Percentiles rank a stretch among this genome's conserved stretches.
Conservation (phyloP, 1,140 invertebrate genomes). For the Drosophila repletoides region DNA sequence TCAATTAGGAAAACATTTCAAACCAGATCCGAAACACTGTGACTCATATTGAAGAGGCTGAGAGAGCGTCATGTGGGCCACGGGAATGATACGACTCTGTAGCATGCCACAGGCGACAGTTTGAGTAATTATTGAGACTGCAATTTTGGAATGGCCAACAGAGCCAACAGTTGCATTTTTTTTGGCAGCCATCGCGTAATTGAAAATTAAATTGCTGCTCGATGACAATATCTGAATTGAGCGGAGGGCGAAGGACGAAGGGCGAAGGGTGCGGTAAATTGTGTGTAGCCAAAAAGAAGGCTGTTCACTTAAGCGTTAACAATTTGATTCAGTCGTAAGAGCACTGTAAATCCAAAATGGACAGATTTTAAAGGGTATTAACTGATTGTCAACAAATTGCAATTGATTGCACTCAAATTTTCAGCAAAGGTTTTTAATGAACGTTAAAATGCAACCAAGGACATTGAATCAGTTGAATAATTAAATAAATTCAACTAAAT, state of each 20-base stretch:
- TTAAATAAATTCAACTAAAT: too few relatives aligned
- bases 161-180: constrained; percentile 36
- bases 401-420: constrained; percentile 4
- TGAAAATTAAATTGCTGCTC: constrained; percentile 73
- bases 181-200: constrained; percentile 71
- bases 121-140: constrained; percentile 78
- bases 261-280: constrained; percentile 12
- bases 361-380: background rate
- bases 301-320: constrained; percentile 57
- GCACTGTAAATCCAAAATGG: background rate
- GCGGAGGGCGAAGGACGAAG: background rate
- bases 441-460: too few relatives aligned
- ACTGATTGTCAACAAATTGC: constrained; percentile 20
- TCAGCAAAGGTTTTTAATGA: constrained; percentile 18
- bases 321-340: constrained; percentile 52
- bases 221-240: constrained; percentile 21
- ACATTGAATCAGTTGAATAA: too few relatives aligned
- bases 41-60: background rate
- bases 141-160: constrained; percentile 53
- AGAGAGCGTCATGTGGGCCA: background rate
- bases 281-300: constrained; percentile 14
- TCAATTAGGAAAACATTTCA: too few relatives aligned
- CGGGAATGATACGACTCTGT: background rate
- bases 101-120: constrained; percentile 66
- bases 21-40: too few relatives aligned